phyloP scores from a whole-genome alignment of 2,888 invertebrate species.

The Oscheius onirici region DNA sequence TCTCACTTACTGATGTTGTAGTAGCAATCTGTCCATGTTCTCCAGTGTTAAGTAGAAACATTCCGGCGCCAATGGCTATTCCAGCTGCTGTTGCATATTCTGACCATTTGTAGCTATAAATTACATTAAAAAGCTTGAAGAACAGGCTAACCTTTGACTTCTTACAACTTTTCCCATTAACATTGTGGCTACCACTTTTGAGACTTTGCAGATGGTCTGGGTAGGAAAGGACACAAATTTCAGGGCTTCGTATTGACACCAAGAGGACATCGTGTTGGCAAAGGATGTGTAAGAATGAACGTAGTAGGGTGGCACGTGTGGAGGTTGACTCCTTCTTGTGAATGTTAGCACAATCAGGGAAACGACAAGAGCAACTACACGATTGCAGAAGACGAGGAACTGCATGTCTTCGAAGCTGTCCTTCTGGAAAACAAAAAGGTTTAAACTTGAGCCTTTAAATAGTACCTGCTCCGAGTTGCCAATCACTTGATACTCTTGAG shows the following conservation, averaged over 20 bases:
- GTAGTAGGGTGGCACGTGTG: conserved; percentile 87
- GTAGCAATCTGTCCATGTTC: conserved; percentile 23
- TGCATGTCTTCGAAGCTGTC: conserved; percentile 90
- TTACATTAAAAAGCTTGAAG: conserved; percentile 2
- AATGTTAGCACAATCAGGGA: conserved; percentile 77
- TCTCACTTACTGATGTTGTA: conserved; percentile 16
- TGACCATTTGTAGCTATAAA: conserved; percentile 75
- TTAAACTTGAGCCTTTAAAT: conserved; percentile 2
- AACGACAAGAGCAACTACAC: conserved; percentile 84
- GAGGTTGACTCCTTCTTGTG: conserved; percentile 74
- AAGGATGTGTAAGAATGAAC: conserved; percentile 94
- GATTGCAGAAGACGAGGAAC: conserved; percentile 93
- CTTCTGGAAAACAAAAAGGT: conserved; percentile 26
- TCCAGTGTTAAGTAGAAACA: conserved; percentile 81
- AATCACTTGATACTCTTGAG: conserved; percentile 74
- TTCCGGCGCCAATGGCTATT: conserved; percentile 90
- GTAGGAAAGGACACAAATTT: conserved; percentile 98
- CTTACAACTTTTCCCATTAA: conserved; percentile 93
- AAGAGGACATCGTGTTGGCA: conserved; percentile 96
- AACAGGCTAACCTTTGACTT: conserved; percentile 72
- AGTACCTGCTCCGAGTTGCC: conserved; percentile 73
- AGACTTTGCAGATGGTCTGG: conserved; percentile 86
- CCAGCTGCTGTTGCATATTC: conserved; percentile 90
- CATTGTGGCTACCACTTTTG: conserved; percentile 97
- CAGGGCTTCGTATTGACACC: conserved; percentile 99